Evolutionary conservation across 2,888 invertebrate species (phyloP).

Genomic region (Leptopilina syphax): DNA sequence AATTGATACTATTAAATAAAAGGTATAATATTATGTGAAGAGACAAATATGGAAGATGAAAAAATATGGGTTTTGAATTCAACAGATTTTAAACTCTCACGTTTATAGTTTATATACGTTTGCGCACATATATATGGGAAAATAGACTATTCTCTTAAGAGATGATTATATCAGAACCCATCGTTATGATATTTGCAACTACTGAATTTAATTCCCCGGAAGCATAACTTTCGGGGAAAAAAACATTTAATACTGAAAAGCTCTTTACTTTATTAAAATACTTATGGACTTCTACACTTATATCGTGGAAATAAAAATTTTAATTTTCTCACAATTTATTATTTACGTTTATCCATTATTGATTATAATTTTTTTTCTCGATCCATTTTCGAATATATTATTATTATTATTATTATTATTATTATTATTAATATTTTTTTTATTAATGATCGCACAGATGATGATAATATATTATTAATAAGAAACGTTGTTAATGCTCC

Average conservation of each 20-base stretch:
- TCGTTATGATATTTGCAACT: constrained; percentile 13
- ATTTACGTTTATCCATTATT: neutral
- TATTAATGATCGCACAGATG: no score
- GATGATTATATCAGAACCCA: constrained; percentile 20
- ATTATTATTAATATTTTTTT: no score
- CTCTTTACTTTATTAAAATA: constrained; percentile 2
- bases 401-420: no score
- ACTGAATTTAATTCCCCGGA: constrained; percentile 17
- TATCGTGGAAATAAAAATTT: neutral
- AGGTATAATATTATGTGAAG: neutral
- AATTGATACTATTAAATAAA: neutral
- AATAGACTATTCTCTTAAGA: constrained; percentile 1
- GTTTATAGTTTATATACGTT: neutral
- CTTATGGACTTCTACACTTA: neutral
- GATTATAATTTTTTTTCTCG: no score
- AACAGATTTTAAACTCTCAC: neutral
- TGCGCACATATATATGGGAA: no score
- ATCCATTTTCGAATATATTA: no score
- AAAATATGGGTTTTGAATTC: neutral
- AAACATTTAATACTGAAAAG: neutral
- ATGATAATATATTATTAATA: no score
- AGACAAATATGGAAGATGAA: neutral
- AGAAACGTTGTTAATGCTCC: no score
- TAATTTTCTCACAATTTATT: neutral
- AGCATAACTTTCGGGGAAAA: constrained; percentile 6